These are phyloP conservation scores for Discoglossus pictus DNA, from an alignment of 2,797 vertebrate species.

Conservation along the genomic window DNA sequence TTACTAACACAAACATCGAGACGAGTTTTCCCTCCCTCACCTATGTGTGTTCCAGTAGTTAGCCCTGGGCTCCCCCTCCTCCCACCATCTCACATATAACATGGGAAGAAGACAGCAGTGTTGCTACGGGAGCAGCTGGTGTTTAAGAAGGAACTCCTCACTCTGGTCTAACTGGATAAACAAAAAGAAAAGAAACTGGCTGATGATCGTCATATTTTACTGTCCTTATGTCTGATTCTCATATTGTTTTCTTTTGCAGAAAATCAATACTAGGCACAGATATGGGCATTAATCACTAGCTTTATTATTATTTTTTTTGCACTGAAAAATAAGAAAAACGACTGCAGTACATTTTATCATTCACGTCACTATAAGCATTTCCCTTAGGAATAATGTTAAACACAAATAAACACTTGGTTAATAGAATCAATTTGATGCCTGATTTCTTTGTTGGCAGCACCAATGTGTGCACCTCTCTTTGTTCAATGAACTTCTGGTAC, in stretches of 20 bases:
- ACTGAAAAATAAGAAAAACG: too few species aligned
- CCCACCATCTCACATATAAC: background rate
- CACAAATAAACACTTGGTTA: conserved; percentile 28
- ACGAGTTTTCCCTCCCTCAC: conserved; percentile 27
- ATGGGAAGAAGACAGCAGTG: background rate
- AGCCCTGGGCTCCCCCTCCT: conserved; percentile 3
- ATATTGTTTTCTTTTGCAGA: too few species aligned
- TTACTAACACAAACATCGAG: conserved; percentile 28
- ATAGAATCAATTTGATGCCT: conserved; percentile 1
- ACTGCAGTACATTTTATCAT: too few species aligned
- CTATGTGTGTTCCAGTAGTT: conserved; percentile 14
- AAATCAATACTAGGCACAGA: too few species aligned
- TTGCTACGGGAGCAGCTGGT: background rate
- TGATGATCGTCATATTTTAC: too few species aligned
- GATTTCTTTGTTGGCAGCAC: conserved; percentile 1
- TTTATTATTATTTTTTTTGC: too few species aligned
- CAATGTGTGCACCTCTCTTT: conserved; percentile 5
- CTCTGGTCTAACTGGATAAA: too few species aligned
- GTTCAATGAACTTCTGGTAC: conserved; percentile 5
- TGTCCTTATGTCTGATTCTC: too few species aligned
- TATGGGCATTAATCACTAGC: too few species aligned
- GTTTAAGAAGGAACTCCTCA: background rate
- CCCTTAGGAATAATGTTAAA: conserved; percentile 1
- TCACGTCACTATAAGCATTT: too few species aligned
- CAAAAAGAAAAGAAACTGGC: too few species aligned